Base-by-base conservation (phyloP, 64 coral and sea anemone genomes). In the Montipora cactus region DNA sequence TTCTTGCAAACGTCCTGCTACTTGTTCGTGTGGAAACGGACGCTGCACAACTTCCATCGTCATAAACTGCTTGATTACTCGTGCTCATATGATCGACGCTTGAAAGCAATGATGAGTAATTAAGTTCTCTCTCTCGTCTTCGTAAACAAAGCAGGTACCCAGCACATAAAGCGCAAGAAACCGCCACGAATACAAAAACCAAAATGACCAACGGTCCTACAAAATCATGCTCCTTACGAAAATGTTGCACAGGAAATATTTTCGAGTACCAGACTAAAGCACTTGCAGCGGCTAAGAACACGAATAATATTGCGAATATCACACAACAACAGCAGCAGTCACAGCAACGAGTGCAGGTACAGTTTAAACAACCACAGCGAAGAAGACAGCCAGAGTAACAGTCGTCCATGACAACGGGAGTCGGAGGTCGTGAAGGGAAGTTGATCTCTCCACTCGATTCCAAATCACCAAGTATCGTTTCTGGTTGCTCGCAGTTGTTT, bases 311-410 rank as follows among this genome's bases (percentile, higher is more conserved):
- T 4, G 49, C 25, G 19, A 89, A 44, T 0, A 89, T 20, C 10
- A 76, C 51, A 21, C 87, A 89, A 59, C 72, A 76, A 10, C 13
- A 59, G 20, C 50, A 45, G 3, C 46, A 20, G 18, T 44, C 13
- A 49, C 72, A 64, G 53, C 53, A 57, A 47, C 70, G 87, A 78
- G n/a, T 61, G 50, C 49, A 89, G 23, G 4, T 61, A 19, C 87
- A 89, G 48, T n/a, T 18, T 5, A 57, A 89, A 48, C 87, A 48
- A 44, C 73, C 20, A 48, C 48, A 77, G 52, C 37, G 72, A 1
- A 59, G 5, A 11, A 9, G 16, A 53, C 87, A 89, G 14, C 87
- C 51, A 80, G 16, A 11, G 18, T 76, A 15, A 19, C 14, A 8
- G 19, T 77, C 49, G 25, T 25, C 49, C 1, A 78, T 0, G 13